These are phyloP conservation scores for Schizaphis graminum DNA, from an alignment of 2,888 invertebrate genomes.

Conservation along the genomic window DNA sequence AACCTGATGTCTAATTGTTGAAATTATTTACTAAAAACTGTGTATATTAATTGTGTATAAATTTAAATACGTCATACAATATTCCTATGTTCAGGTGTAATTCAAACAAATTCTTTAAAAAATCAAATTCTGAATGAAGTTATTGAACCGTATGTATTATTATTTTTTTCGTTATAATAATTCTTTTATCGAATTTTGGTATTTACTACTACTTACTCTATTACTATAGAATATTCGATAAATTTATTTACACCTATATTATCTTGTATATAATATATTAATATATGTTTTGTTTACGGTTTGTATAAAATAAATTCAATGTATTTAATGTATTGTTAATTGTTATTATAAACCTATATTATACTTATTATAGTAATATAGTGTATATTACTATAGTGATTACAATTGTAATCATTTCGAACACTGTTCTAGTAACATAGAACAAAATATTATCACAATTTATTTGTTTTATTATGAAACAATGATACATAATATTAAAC, in stretches of 20 bases:
- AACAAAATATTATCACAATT: slow-evolving; percentile 13
- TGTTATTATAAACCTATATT: not conserved
- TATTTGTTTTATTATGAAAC: not conserved
- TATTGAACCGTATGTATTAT: slow-evolving; percentile 36
- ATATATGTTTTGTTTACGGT: not conserved
- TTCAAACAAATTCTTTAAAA: slow-evolving; percentile 14
- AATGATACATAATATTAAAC: not conserved
- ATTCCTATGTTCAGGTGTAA: not conserved
- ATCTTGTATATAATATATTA: not conserved
- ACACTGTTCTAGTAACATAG: not conserved
- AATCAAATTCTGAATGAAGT: not conserved
- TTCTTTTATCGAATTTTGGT: not conserved
- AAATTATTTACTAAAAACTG: not conserved
- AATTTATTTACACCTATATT: not conserved
- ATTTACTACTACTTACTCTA: not conserved
- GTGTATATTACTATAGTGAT: not conserved
- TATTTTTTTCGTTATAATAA: not conserved
- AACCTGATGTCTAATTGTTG: not conserved
- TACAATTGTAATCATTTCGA: not conserved
- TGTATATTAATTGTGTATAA: not conserved
- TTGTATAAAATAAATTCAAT: not conserved
- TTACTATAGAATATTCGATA: not conserved
- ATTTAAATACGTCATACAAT: not conserved
- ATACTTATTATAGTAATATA: not conserved
- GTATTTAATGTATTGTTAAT: not conserved